phyloP scores from a whole-genome alignment of 2,797 vertebrate species.

The Crax fasciolata region DNA sequence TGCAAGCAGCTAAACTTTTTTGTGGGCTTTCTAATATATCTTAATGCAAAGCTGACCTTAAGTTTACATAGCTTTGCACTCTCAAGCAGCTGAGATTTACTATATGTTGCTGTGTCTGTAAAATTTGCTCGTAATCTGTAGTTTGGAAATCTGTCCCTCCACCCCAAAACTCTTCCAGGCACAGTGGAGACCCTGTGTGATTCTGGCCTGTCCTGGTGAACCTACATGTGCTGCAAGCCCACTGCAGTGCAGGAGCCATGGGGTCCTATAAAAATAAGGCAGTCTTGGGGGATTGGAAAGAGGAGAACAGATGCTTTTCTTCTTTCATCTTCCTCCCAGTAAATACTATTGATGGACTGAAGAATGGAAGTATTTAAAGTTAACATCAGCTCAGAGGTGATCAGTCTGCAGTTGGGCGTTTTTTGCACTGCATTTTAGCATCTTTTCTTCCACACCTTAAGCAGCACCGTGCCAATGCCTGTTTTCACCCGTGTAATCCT shows the following conservation, averaged over 20 bases:
- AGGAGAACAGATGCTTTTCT: background rate
- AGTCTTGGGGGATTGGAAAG: background rate
- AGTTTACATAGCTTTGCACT: constrained; percentile 72
- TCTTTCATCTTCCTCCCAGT: constrained; percentile 9
- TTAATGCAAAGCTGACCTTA: constrained; percentile 71
- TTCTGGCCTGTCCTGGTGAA: background rate
- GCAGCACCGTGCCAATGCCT: background rate
- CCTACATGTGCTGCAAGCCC: accelerated
- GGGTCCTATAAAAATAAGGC: background rate
- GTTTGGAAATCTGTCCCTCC: background rate
- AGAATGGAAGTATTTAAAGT: background rate
- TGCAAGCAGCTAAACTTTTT: constrained; percentile 40
- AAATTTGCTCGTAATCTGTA: constrained; percentile 39
- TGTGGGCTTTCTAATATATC: constrained; percentile 58
- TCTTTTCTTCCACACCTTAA: background rate
- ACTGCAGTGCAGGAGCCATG: background rate
- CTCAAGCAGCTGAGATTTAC: constrained; percentile 48
- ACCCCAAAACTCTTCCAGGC: background rate
- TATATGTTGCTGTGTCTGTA: constrained; percentile 47
- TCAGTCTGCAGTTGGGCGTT: background rate
- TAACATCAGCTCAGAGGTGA: background rate
- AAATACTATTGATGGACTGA: constrained; percentile 15
- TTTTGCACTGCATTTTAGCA: background rate
- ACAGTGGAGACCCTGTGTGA: background rate
- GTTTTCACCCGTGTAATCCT: background rate